These are phyloP conservation scores for Heliconius hortense DNA, from an alignment of 2,888 invertebrate species.

Conservation along the genomic window DNA sequence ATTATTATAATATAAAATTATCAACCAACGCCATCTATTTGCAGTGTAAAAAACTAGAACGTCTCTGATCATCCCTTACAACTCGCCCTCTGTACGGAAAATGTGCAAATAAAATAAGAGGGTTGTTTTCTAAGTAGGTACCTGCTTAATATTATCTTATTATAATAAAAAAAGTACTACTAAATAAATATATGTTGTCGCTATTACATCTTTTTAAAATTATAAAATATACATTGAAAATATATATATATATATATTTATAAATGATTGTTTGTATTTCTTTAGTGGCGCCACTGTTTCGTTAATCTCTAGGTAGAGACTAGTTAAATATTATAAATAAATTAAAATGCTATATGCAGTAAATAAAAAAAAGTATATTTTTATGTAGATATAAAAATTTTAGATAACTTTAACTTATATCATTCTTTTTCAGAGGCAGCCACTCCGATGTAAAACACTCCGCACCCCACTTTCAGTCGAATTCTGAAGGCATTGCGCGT, in stretches of 20 bases:
- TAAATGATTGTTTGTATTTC: not conserved
- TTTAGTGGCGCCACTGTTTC: constrained; percentile 15
- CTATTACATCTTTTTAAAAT: not conserved
- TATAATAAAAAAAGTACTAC: not conserved
- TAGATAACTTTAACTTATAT: too few species aligned
- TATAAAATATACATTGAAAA: not conserved
- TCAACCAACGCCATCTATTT: constrained; percentile 53
- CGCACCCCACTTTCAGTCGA: too few species aligned
- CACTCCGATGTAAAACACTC: too few species aligned
- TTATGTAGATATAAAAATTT: too few species aligned
- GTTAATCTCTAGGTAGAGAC: not conserved
- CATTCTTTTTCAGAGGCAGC: too few species aligned
- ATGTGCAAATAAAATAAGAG: constrained; percentile 40
- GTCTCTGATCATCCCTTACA: constrained; percentile 37
- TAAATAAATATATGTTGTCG: not conserved
- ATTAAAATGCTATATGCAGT: not conserved
- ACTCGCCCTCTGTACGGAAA: constrained; percentile 50
- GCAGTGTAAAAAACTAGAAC: constrained; percentile 43
- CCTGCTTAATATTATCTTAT: not conserved
- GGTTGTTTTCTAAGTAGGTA: constrained; percentile 40
- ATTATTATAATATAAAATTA: constrained; percentile 16
- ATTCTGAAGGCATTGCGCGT: too few species aligned
- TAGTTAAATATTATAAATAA: not conserved
- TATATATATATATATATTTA: not conserved
- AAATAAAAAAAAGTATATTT: not conserved